Conservation (phyloP, 1,140 invertebrate genomes). For the Geopemphigus sp. region DNA sequence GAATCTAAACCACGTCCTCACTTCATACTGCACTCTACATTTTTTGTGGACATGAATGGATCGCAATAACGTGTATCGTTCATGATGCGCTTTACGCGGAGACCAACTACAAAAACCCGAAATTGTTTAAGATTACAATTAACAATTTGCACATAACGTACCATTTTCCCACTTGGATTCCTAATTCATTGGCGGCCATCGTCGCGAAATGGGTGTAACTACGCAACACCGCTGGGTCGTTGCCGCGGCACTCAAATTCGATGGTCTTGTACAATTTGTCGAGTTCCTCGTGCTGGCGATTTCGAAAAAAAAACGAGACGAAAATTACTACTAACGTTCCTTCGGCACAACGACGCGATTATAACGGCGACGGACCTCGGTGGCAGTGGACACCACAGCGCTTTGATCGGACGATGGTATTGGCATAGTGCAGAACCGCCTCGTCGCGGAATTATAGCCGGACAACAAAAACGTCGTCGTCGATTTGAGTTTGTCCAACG, state of each 20-base stretch:
- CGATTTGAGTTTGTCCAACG: too few relatives aligned
- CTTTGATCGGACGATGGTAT: too few relatives aligned
- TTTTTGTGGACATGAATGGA: conserved; percentile 91
- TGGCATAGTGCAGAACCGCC: too few relatives aligned
- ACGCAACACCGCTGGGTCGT: conserved; percentile 80
- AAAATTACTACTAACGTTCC: too few relatives aligned
- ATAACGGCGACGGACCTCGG: too few relatives aligned
- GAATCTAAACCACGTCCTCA: conserved; percentile 86
- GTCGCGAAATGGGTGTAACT: conserved; percentile 86
- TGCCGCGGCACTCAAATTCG: conserved; percentile 82
- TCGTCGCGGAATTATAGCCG: too few relatives aligned
- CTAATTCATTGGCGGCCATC: conserved; percentile 74
- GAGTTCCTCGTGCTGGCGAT: conserved; percentile 55
- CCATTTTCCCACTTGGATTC: conserved; percentile 72
- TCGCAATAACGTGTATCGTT: conserved; percentile 77
- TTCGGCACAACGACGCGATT: too few relatives aligned
- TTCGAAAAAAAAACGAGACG: too few relatives aligned
- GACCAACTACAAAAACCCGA: conserved; percentile 63
- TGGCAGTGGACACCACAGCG: too few relatives aligned
- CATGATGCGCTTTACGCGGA: conserved; percentile 68
- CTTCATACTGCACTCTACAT: conserved; percentile 93
- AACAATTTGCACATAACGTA: conserved; percentile 56
- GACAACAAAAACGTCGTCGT: too few relatives aligned
- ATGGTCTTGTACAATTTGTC: conserved; percentile 81
- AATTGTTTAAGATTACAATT: background rate